Percentiles rank a stretch among this genome's conserved stretches.
Evolutionary conservation across 2,888 invertebrate genomes (phyloP).

Genomic region (Tridacna crocea): DNA sequence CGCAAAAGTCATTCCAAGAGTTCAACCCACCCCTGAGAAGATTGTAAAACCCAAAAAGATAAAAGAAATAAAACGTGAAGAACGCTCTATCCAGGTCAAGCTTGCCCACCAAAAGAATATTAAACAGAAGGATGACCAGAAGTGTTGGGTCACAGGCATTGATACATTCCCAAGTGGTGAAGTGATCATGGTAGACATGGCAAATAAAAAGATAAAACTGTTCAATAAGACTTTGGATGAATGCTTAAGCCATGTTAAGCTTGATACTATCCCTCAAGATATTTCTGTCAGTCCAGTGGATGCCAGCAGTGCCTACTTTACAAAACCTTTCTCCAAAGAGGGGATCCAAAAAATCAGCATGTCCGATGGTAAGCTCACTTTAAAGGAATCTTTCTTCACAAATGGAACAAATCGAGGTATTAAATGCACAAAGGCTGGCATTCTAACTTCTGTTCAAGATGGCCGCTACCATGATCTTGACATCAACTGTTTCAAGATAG

Average conservation of each 20-base stretch:
- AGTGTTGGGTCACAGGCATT: slow-evolving; percentile 62
- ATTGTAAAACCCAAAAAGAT: slow-evolving; percentile 43
- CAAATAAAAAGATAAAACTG: slow-evolving; percentile 58
- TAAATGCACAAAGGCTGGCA: slow-evolving; percentile 55
- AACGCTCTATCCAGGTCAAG: slow-evolving; percentile 46
- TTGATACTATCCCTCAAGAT: slow-evolving; percentile 60
- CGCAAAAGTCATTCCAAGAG: slow-evolving; percentile 29
- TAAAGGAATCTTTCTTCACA: slow-evolving; percentile 53
- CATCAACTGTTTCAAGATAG: slow-evolving; percentile 59
- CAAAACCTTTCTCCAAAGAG: slow-evolving; percentile 55
- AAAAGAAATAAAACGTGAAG: slow-evolving; percentile 49
- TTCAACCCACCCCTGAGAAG: slow-evolving; percentile 26
- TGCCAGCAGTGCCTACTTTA: slow-evolving; percentile 57
- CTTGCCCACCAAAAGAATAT: slow-evolving; percentile 43
- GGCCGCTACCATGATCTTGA: slow-evolving; percentile 54
- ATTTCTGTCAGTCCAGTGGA: slow-evolving; percentile 55
- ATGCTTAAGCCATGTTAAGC: slow-evolving; percentile 44
- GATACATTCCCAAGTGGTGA: slow-evolving; percentile 57
- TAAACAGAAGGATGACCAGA: slow-evolving; percentile 44
- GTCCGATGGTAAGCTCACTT: slow-evolving; percentile 48
- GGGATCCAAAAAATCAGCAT: slow-evolving; percentile 56
- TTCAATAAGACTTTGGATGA: slow-evolving; percentile 52
- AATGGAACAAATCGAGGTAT: slow-evolving; percentile 60
- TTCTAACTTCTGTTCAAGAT: slow-evolving; percentile 59
- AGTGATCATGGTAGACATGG: slow-evolving; percentile 56